Percentiles rank a stretch among this genome's conserved stretches.
Evolutionary conservation across 2,113 vertebrate genomes (phyloP).

Genomic region (Catharus fuscescens): DNA sequence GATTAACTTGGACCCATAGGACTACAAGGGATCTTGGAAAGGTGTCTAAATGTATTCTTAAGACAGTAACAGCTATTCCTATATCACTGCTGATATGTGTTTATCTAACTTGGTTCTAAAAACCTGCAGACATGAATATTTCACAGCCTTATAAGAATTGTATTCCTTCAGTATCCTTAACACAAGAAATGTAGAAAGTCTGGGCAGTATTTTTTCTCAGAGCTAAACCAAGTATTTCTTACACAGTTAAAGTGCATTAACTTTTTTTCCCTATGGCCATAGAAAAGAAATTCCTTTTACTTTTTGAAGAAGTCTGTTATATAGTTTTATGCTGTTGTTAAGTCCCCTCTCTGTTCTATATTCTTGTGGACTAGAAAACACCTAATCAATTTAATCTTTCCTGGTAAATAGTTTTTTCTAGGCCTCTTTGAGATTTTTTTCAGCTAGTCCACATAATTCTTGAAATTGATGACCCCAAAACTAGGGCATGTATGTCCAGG

Average conservation of each 20-base stretch:
- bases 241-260: not conserved
- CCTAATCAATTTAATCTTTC: not conserved
- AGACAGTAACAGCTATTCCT: not conserved
- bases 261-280: not conserved
- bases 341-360: not conserved
- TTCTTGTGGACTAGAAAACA: not conserved
- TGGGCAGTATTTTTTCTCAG: not conserved
- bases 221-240: not conserved
- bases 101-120: not conserved
- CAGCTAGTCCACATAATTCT: not conserved
- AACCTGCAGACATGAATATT: not conserved
- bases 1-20: not conserved
- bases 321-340: not conserved
- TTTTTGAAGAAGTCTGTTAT: not conserved
- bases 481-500: not conserved
- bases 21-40: not conserved
- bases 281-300: not conserved
- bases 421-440: not conserved
- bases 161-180: not conserved
- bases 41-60: not conserved
- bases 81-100: not conserved
- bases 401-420: not conserved
- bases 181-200: not conserved
- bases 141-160: not conserved
- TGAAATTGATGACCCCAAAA: not conserved